These are phyloP conservation scores for Leptoclinus maculatus DNA, from an alignment of 2,797 vertebrate species.

Conservation along the genomic window DNA sequence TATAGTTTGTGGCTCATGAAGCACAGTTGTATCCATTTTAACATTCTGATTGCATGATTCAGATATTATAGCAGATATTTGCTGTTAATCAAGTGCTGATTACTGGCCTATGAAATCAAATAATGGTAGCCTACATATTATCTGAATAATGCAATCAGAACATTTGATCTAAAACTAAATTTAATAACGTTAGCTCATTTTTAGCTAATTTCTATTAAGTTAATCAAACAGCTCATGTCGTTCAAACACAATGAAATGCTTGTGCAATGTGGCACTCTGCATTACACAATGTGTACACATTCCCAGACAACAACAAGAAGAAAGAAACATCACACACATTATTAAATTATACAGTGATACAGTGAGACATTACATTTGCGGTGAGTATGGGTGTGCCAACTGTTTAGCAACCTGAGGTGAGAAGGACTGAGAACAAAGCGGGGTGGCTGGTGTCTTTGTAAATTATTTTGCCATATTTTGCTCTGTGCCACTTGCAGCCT, in stretches of 20 bases:
- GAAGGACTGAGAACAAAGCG: too few relatives aligned
- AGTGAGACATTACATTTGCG: background rate
- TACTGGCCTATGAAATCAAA: background rate
- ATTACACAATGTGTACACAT: background rate
- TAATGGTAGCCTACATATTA: background rate
- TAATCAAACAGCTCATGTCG: background rate
- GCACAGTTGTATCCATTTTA: background rate
- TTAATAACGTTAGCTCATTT: too few relatives aligned
- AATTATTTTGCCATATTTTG: background rate
- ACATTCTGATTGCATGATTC: background rate
- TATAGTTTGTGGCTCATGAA: background rate
- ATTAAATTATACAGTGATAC: background rate
- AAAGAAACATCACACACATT: background rate
- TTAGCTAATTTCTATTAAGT: too few relatives aligned
- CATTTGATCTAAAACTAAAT: background rate
- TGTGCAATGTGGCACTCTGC: too few relatives aligned
- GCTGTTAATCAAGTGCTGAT: background rate
- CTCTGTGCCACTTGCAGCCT: background rate
- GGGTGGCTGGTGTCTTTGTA: too few relatives aligned
- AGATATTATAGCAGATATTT: background rate
- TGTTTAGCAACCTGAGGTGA: background rate
- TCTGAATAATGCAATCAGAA: background rate
- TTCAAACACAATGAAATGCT: background rate
- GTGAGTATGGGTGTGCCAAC: background rate
- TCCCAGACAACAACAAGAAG: background rate